Percentiles rank a stretch among this genome's conserved stretches.
Conservation (phyloP, 2,797 vertebrate species). For the Phataginus tetradactyla region DNA sequence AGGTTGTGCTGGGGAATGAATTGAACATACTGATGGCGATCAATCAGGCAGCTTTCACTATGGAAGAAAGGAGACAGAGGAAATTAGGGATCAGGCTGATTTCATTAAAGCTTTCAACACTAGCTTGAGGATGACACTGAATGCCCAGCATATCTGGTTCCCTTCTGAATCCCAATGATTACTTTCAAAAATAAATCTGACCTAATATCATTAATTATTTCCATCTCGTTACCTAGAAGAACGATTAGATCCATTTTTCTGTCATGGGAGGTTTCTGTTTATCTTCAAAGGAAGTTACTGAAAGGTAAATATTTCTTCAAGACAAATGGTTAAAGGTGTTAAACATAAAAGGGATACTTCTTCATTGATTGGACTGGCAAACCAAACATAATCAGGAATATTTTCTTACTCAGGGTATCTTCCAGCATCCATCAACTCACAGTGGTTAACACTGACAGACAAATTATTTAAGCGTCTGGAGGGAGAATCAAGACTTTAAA, state of each 20-base stretch:
- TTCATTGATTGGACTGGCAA: background rate
- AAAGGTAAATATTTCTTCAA: background rate
- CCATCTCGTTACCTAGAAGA: background rate
- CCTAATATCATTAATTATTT: background rate
- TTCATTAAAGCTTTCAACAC: too few species aligned
- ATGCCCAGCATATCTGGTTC: background rate
- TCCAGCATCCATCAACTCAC: background rate
- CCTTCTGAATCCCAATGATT: background rate
- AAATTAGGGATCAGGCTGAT: background rate
- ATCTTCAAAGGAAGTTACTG: background rate
- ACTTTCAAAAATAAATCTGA: conserved; percentile 12
- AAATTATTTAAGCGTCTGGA: background rate
- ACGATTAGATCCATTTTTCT: background rate
- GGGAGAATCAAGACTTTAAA: background rate
- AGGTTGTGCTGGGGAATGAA: background rate
- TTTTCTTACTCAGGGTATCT: background rate
- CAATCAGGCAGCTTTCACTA: background rate
- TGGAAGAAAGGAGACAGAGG: background rate
- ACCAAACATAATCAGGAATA: background rate
- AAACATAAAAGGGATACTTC: background rate
- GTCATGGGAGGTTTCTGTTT: background rate
- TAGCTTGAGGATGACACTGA: background rate
- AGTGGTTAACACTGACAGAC: background rate
- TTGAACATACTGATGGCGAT: background rate
- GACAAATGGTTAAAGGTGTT: background rate